Evolutionary conservation across 2,797 vertebrate species (phyloP).

Genomic region (Pseudochaenichthys georgianus): DNA sequence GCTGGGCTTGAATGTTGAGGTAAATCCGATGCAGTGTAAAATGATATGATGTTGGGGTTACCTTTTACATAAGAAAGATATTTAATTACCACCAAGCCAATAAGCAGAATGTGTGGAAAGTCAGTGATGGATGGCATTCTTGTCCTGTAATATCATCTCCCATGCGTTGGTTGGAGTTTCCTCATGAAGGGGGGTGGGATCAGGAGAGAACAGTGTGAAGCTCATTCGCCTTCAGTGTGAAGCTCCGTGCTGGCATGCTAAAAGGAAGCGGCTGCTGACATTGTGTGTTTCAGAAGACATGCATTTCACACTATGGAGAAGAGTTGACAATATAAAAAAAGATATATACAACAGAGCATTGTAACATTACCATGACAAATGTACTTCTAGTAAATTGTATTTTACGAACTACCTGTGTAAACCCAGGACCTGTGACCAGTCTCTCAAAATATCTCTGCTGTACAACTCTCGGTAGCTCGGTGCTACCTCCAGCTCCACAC

Average conservation of each 20-base stretch:
- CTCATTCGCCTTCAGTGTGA: neutral
- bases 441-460: constrained; percentile 12
- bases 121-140: neutral
- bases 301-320: neutral
- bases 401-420: neutral
- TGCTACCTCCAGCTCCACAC: constrained; percentile 30
- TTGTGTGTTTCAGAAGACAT: neutral
- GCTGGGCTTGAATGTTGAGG: neutral
- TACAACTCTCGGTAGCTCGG: constrained; percentile 13
- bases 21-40: neutral
- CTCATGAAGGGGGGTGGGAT: neutral
- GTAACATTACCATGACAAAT: neutral
- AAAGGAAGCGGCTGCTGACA: neutral
- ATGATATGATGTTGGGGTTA: neutral
- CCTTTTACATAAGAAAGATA: neutral
- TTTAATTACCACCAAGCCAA: neutral
- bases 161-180: neutral
- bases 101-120: neutral
- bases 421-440: neutral
- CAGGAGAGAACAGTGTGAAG: neutral
- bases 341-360: neutral
- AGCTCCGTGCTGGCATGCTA: constrained; percentile 1
- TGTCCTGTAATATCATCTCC: neutral
- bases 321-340: neutral
- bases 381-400: constrained; percentile 10